Base-by-base conservation (phyloP, 2,113 vertebrate genomes). In the Oxygymnocypris stewartii region DNA sequence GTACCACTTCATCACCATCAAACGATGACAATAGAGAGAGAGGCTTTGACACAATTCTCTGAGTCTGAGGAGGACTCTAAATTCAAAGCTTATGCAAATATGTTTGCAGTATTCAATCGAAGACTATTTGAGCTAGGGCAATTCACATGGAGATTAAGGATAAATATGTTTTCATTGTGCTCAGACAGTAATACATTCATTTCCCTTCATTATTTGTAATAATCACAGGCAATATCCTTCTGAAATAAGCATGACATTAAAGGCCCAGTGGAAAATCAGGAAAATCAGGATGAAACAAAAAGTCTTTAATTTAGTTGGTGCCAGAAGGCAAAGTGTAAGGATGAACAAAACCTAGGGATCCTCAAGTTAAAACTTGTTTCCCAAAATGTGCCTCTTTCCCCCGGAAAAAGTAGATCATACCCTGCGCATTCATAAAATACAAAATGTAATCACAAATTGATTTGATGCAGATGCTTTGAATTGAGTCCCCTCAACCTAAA, bases 371-470 rank as follows among this genome's bases (percentile, higher is more conserved):
- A 65, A 77, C 67, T 18, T 44, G 28, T 47, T 61, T 79, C 67
- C 65, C 49, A 86, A 61, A 35, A 14, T 59, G 35, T 42, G 51
- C 59, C 63, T 81, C 40, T 82, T 87, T 87, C 81, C 79, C 44
- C 20, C 57, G 67, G 42, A 20, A 47, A 51, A 61, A 83, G 51
- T 71, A 88, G 84, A 96, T 93, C 94, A 94, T 94, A 94, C 16
- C 49, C 14, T 80, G 59, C 1, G 9, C 12, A 37, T 31, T 67
- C 28, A 82, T 54, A 96, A 95, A 93, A 93, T 91, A 92, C n/a
- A 54, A 31, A 25, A 35, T 11, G 25, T 35, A 54, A 78, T 4
- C 28, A 51, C 25, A 35, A 78, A 11, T 11, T 73, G 9, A 37
- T 73, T 40, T 73, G 18, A 73, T 20, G 18, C 67, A 20, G 37